These are phyloP conservation scores for Polypterus senegalus DNA, from an alignment of 2,113 vertebrate species.

Conservation along the genomic window DNA sequence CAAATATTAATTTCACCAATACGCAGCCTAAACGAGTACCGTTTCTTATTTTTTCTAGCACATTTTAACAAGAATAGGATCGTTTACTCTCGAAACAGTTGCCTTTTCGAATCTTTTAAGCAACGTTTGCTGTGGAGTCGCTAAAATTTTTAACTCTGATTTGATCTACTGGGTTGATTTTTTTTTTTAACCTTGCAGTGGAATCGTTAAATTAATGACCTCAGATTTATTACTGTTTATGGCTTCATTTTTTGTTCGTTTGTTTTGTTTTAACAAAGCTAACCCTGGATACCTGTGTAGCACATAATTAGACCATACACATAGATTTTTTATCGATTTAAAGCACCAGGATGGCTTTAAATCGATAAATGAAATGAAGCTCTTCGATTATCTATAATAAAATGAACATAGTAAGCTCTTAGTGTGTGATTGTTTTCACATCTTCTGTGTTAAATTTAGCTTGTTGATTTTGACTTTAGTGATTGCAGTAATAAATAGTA, in stretches of 20 bases:
- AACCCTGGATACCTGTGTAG: background rate
- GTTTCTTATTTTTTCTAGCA: too few relatives aligned
- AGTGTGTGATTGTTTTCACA: background rate
- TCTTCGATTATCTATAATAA: background rate
- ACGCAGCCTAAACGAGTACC: too few relatives aligned
- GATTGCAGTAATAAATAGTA: too few relatives aligned
- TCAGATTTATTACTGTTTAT: background rate
- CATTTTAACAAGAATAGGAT: too few relatives aligned
- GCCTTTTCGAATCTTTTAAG: too few relatives aligned
- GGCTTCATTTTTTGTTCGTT: background rate
- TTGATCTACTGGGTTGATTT: too few relatives aligned
- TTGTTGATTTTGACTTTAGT: background rate
- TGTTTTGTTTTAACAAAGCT: background rate
- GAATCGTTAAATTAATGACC: too few relatives aligned
- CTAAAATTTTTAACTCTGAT: background rate
- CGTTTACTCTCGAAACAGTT: too few relatives aligned
- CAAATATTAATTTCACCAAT: too few relatives aligned
- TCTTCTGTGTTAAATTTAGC: background rate
- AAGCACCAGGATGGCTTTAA: background rate
- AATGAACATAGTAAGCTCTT: constrained; percentile 14
- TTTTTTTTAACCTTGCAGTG: too few relatives aligned
- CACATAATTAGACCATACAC: background rate
- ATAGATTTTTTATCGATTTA: background rate
- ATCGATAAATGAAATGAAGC: background rate
- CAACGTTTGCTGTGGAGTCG: background rate